Evolutionary conservation across 53 echinoderm and acorn worm species (phyloP), one percentile per base, ranked within the genome.

Genomic region (Pentamera pediparva): DNA sequence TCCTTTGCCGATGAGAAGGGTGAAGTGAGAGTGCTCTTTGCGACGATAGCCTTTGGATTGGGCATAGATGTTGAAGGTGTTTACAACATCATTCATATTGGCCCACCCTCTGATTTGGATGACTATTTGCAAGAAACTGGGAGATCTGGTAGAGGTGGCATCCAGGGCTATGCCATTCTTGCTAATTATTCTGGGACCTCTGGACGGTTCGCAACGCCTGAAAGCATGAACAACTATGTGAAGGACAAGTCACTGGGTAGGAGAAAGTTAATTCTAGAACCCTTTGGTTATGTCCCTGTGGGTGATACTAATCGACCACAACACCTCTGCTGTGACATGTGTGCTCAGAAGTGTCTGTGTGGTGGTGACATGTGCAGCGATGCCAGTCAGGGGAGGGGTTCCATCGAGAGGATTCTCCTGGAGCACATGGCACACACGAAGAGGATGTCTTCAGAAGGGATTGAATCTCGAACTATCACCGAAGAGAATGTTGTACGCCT

Each of bases 41-140:
- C 75, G 29, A 84, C 84, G 21, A 39, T 78, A 47, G 77, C 83
- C 60, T 78, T 84, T 59, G 73, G 84, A 13, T 70, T 84, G 78
- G 78, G 84, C 5, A 39, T 79, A 1, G 41, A 85, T 48, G 69
- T 79, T 30, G 63, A 59, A 54, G 79, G 78, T 13, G 62, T 79
- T 15, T 37, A 72, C 30, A 84, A 37, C 35, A 72, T 85, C 3
- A 56, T 62, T 36, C 73, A 81, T 35, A 33, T 61, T 61, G 79
- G 85, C 19, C 61, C 61, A 37, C 63, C 85, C 15, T 30, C 32
- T 19, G 70, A 79, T 17, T 30, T 79, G 3, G 70, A 79, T 19
- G 79, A 70, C 40, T 79, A 69, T 56, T 50, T 67, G 13, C 79
- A 79, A 56, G 70, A 79, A 79, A 70, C 56, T 38, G 79, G 58